Evolutionary conservation across 1,140 invertebrate genomes (phyloP).

Genomic region (Diploscapter pachys): DNA sequence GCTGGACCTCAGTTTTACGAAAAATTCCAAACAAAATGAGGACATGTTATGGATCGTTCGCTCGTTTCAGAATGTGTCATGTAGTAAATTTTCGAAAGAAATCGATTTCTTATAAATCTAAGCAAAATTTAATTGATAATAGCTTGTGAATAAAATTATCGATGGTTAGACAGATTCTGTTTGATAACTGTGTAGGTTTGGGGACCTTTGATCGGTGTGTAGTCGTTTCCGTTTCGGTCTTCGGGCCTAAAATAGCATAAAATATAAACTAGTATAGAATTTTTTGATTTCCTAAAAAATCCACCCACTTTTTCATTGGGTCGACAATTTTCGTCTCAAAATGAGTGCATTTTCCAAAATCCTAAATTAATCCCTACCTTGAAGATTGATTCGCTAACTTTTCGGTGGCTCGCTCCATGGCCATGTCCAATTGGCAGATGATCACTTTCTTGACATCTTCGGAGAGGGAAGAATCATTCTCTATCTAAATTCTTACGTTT

Average conservation of each 20-base stretch:
- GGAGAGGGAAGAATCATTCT: conserved; percentile 21
- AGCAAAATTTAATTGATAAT: too few relatives aligned
- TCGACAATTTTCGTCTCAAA: too few relatives aligned
- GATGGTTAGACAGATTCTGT: too few relatives aligned
- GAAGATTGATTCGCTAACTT: conserved; percentile 3
- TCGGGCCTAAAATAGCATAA: neutral
- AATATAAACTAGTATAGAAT: neutral
- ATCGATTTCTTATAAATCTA: too few relatives aligned
- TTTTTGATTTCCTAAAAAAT: neutral
- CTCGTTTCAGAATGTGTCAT: too few relatives aligned
- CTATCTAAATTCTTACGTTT: conserved; percentile 3
- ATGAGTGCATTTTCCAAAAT: too few relatives aligned
- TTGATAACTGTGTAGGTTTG: neutral
- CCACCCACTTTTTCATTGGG: neutral
- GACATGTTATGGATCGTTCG: too few relatives aligned
- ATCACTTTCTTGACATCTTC: conserved; percentile 25
- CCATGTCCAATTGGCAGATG: conserved; percentile 27
- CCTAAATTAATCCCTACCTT: too few relatives aligned
- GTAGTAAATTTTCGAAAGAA: too few relatives aligned
- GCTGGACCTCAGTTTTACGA: too few relatives aligned
- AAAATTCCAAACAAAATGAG: too few relatives aligned
- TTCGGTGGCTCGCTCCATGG: conserved; percentile 22
- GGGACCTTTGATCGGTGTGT: conserved; percentile 9
- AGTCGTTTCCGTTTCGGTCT: conserved; percentile 17
- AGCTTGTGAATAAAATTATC: too few relatives aligned